Conservation (phyloP, 2,797 vertebrate genomes). For the Threskiornis aethiopicus region DNA sequence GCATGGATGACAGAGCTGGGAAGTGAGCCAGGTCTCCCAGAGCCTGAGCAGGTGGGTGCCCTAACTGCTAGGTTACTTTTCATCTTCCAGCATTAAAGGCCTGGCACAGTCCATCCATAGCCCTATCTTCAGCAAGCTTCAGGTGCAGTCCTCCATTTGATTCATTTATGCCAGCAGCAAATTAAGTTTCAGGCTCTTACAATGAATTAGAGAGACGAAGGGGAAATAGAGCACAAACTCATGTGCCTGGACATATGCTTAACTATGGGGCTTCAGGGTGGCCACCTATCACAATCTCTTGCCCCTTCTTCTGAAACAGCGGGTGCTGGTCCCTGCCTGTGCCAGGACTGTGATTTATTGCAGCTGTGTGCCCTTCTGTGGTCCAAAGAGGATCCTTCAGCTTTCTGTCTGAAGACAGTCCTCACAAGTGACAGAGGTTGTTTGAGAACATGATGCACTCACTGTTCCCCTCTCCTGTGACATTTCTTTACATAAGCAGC, state of each 20-base stretch:
- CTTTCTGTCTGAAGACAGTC: background rate
- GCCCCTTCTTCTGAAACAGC: background rate
- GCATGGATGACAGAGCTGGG: background rate
- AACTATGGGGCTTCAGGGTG: background rate
- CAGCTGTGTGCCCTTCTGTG: background rate
- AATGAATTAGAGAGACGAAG: background rate
- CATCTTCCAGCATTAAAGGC: background rate
- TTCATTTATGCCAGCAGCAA: background rate
- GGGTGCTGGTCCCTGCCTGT: background rate
- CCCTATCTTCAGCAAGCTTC: background rate
- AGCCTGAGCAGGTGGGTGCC: background rate
- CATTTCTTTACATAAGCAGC: conserved; percentile 11
- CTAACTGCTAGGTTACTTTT: background rate
- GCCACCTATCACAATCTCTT: background rate
- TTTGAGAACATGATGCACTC: background rate
- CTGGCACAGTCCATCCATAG: background rate
- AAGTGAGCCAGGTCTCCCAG: background rate
- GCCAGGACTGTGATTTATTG: background rate
- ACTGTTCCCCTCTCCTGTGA: background rate
- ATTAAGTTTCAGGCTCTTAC: background rate
- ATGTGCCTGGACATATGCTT: background rate
- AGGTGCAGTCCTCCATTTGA: background rate
- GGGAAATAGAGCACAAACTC: background rate
- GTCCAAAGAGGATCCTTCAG: background rate
- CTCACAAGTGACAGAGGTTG: background rate